phyloP scores from a whole-genome alignment of 2,113 vertebrate species.

The Cervus canadensis region DNA sequence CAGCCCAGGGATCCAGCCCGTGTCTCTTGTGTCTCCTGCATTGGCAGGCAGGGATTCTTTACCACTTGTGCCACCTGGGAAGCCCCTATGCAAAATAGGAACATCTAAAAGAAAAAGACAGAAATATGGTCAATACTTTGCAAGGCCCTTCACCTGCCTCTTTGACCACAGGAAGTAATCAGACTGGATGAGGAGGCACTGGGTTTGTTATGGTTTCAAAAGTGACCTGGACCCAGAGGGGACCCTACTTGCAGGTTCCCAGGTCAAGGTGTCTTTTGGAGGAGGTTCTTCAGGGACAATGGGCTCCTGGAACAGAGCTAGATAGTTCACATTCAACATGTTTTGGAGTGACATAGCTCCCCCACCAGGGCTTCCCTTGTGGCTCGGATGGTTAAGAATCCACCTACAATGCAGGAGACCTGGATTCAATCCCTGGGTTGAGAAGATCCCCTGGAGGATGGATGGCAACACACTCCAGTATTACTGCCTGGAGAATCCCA shows the following conservation, averaged over 20 bases:
- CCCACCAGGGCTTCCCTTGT: not conserved
- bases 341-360: not conserved
- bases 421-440: not conserved
- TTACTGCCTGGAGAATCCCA: not conserved
- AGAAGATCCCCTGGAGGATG: accelerated
- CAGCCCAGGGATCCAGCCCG: not conserved
- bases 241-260: not conserved
- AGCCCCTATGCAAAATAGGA: not conserved
- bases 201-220: not conserved
- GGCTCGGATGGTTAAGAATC: not conserved
- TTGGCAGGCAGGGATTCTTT: not conserved
- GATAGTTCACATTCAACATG: not conserved
- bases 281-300: not conserved
- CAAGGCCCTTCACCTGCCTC: not conserved
- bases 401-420: not conserved
- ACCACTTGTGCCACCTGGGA: not conserved
- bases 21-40: not conserved
- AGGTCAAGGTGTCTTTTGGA: not conserved
- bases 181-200: not conserved
- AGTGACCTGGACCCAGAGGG: not conserved
- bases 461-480: not conserved
- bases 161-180: not conserved
- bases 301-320: not conserved
- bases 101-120: not conserved
- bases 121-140: not conserved